Percentiles rank a stretch among this genome's conserved stretches.
Conservation (phyloP, 2,888 invertebrate genomes). For the Epistrophe eligans region DNA sequence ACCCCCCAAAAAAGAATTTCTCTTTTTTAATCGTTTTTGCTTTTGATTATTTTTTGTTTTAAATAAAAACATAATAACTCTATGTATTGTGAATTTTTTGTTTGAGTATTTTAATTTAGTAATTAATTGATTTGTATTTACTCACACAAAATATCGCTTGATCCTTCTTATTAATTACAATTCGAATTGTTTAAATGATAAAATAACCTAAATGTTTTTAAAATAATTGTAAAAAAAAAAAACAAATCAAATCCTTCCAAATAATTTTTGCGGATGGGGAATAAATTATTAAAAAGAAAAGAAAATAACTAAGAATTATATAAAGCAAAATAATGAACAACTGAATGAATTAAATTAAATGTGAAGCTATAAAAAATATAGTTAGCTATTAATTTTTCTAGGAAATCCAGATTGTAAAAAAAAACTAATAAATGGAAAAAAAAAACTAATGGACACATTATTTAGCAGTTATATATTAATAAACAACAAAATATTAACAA, state of each 20-base stretch:
- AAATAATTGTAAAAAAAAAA: conserved; percentile 26
- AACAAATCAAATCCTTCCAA: conserved; percentile 27
- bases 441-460: conserved; percentile 41
- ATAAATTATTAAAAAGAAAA: conserved; percentile 53
- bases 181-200: conserved; percentile 15
- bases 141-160: neutral
- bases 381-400: conserved; percentile 62
- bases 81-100: conserved; percentile 11
- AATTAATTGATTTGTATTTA: neutral
- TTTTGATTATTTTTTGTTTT: conserved; percentile 6
- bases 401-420: conserved; percentile 43
- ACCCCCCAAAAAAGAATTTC: neutral
- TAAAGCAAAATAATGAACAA: conserved; percentile 40
- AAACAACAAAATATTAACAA: conserved; percentile 21
- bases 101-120: neutral
- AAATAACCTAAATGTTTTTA: neutral
- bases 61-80: neutral
- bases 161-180: conserved; percentile 4
- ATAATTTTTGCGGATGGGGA: conserved; percentile 53
- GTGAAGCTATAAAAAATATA: conserved; percentile 66
- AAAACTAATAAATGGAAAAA: conserved; percentile 40
- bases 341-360: conserved; percentile 43
- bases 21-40: neutral
- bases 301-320: conserved; percentile 46
- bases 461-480: conserved; percentile 24